These are phyloP conservation scores for Bombus superbus DNA, from an alignment of 1,140 invertebrate genomes.

Conservation along the genomic window DNA sequence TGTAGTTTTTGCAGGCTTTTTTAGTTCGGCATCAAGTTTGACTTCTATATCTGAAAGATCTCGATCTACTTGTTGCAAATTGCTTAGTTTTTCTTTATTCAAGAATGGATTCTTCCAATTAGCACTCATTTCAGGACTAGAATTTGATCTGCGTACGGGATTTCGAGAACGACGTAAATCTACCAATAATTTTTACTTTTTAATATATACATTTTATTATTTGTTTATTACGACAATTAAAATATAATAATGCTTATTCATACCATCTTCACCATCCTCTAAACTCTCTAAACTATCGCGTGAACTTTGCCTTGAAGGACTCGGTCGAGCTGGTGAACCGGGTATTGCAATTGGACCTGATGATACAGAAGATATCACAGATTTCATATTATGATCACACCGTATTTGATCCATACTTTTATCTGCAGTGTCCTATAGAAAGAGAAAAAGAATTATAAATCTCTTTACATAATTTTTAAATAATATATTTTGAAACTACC, in stretches of 20 bases:
- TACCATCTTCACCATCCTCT: slow-evolving; percentile 84
- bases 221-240: not conserved
- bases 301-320: slow-evolving; percentile 84
- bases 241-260: not conserved
- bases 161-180: slow-evolving; percentile 86
- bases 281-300: slow-evolving; percentile 85
- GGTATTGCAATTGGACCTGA: slow-evolving; percentile 87
- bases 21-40: slow-evolving; percentile 81
- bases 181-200: slow-evolving; percentile 59
- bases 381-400: slow-evolving; percentile 77
- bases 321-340: slow-evolving; percentile 85
- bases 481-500: slow-evolving; percentile 56
- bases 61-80: slow-evolving; percentile 72
- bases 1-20: slow-evolving; percentile 86
- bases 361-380: slow-evolving; percentile 75
- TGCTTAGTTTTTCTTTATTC: slow-evolving; percentile 79
- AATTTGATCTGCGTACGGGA: slow-evolving; percentile 93
- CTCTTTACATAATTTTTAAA: not conserved
- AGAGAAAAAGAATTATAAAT: not conserved
- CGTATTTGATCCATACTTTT: slow-evolving; percentile 72
- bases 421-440: slow-evolving; percentile 71
- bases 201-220: not conserved
- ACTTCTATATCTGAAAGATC: slow-evolving; percentile 76
- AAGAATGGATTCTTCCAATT: slow-evolving; percentile 90
- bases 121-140: slow-evolving; percentile 94